A percentile compares a stretch with the other conserved stretches of the same genome.
Evolutionary conservation across 2,113 vertebrate genomes (phyloP).

Genomic region (Anoplopoma fimbria): DNA sequence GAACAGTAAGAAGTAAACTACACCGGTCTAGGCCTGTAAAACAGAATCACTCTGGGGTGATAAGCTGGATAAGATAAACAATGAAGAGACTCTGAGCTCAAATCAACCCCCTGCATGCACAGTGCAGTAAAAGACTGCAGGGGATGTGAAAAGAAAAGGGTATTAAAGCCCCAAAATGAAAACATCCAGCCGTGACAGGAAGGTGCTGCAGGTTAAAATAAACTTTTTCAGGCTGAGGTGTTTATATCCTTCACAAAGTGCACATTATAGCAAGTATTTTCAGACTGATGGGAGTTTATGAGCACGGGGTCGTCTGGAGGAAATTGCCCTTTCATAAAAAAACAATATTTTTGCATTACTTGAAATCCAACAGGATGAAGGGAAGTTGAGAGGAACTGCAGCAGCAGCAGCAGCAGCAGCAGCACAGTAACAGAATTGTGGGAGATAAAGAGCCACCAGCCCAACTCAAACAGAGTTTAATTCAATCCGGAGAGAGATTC

Average conservation of each 20-base stretch:
- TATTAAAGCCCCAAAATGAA: not conserved
- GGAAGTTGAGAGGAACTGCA: constrained; percentile 21
- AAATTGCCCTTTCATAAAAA: not conserved
- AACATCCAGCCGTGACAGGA: not conserved
- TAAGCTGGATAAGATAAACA: not conserved
- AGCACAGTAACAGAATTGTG: constrained; percentile 40
- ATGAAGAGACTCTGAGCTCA: constrained; percentile 1
- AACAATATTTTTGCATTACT: constrained; percentile 19
- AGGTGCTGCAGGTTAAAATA: not conserved
- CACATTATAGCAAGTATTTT: not conserved
- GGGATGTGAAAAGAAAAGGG: not conserved
- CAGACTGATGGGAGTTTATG: not conserved
- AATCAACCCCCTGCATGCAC: constrained; percentile 6
- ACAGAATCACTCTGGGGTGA: not conserved
- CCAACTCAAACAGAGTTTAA: constrained; percentile 23
- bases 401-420: constrained; percentile 5
- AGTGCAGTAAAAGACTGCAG: not conserved
- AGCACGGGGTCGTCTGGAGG: not conserved
- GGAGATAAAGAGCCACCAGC: not conserved
- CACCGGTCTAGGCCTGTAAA: not conserved
- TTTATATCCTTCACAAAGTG: not conserved
- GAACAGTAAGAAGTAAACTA: not conserved
- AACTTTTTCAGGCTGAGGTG: not conserved
- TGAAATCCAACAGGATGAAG: constrained; percentile 19
- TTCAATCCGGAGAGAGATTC: constrained; percentile 43